phyloP scores from a whole-genome alignment of 2,113 vertebrate species.

The Engystomops pustulosus region DNA sequence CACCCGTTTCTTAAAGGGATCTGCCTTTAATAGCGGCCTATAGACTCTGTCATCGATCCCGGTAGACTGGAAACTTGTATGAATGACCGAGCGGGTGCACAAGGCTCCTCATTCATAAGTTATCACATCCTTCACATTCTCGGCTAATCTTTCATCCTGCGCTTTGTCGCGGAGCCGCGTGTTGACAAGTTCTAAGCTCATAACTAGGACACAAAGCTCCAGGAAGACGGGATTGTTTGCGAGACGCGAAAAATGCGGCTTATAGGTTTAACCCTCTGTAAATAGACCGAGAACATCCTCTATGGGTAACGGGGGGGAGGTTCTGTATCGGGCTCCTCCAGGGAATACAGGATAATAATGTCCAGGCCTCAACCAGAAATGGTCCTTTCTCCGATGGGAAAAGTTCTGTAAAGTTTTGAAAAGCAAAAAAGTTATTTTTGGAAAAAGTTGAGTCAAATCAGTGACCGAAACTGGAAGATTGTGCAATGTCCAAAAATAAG shows the following conservation, averaged over 20 bases:
- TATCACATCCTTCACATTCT: neutral
- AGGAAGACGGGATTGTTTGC: neutral
- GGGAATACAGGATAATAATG: neutral
- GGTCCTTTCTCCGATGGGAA: neutral
- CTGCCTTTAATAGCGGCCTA: neutral
- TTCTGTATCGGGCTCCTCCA: neutral
- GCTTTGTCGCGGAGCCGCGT: neutral
- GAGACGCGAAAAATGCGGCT: neutral
- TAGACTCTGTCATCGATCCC: neutral
- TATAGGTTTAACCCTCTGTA: neutral
- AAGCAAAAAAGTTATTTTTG: neutral
- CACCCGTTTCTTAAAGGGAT: too few species aligned
- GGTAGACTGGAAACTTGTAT: neutral
- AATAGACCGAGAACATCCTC: neutral
- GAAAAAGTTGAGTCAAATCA: neutral
- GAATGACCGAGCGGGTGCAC: neutral
- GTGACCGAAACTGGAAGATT: neutral
- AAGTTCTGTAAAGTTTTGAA: neutral
- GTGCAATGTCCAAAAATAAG: neutral
- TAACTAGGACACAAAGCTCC: neutral
- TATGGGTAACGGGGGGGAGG: neutral
- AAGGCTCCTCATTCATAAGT: slow-evolving; percentile 5
- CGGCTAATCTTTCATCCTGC: neutral
- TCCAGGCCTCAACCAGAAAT: neutral
- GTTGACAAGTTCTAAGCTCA: slow-evolving; percentile 24